Evolutionary conservation across 1,140 invertebrate species (phyloP).

Genomic region (Psilanteris sp.): DNA sequence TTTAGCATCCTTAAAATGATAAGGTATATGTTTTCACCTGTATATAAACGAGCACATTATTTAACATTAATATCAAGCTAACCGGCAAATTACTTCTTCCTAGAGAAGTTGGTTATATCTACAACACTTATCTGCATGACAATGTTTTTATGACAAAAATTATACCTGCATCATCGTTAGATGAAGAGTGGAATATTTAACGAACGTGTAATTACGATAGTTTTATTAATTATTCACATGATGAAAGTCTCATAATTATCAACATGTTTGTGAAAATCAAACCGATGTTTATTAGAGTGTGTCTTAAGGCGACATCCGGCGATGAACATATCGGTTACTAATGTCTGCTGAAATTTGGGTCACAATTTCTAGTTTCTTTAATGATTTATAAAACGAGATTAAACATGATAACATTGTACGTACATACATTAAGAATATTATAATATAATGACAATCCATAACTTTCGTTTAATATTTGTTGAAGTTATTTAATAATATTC

Average conservation of each 20-base stretch:
- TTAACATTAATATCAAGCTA: constrained; percentile 14
- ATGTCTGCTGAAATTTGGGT: no score
- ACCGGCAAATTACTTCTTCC: constrained; percentile 14
- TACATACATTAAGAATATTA: no score
- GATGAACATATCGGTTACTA: constrained; percentile 31
- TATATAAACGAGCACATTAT: no score
- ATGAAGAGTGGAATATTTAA: constrained; percentile 1
- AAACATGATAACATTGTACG: no score
- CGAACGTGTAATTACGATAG: constrained; percentile 35
- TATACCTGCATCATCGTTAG: constrained; percentile 12
- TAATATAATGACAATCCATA: no score
- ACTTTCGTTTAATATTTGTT: no score
- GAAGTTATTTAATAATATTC: no score
- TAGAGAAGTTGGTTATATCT: constrained; percentile 62
- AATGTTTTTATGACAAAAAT: constrained; percentile 50
- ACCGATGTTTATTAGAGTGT: constrained; percentile 28
- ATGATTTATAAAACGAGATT: no score
- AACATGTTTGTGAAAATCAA: constrained; percentile 20
- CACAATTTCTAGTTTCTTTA: no score
- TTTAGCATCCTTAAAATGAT: no score
- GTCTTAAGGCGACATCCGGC: constrained; percentile 15
- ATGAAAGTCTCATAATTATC: constrained; percentile 49
- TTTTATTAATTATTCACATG: constrained; percentile 47
- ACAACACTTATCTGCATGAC: constrained; percentile 59
- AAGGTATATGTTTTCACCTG: no score